Base-by-base conservation (phyloP, 2,888 invertebrate species). In the Cheilosia urbana region DNA sequence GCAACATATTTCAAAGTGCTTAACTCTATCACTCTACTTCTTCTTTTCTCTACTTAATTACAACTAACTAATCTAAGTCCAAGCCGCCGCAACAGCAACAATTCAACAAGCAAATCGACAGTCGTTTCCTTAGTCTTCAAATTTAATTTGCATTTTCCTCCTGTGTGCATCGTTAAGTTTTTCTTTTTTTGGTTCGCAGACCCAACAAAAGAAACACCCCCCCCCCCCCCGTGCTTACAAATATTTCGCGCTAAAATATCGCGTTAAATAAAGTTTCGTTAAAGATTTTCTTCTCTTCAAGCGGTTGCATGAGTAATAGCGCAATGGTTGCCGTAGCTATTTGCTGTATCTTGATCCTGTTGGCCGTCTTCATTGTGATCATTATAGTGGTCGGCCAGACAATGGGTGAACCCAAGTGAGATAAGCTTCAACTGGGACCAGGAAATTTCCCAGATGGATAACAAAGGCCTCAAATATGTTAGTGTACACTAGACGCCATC, bases 311-410 rank as follows among this genome's bases (percentile, higher is more conserved):
- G 92, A 92, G 92, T 90, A 92, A 92, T 81, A 92, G 92, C 89
- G 92, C 92, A 85, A 96, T 96, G 96, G 95, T 96, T 91, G 96
- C 96, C 87, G 96, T 96, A 89, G 96, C 96, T 89, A 96, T 96
- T 89, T 96, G 96, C 93, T 96, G 96, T 92, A 96, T 96, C 90
- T 93, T 96, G 90, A 95, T 96, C 91, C 94, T 96, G 88, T 93
- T 96, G 91, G 95, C 96, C 88, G 96, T 96, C 88, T 96, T 96
- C 93, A 96, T 96, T 89, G 94, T 96, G 88, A 94, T 96, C 90
- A 96, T 96, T 92, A 96, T 96, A 89, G 95, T 96, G 88, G 95
- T 96, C 87, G 96, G 96, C 24, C 96, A 96, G 93, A 95, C 95
- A 89, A 95, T 96, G 91, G 95, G 95, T 89, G 94, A 93, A 87